Evolutionary conservation across 1,140 invertebrate species (phyloP).

Genomic region (Asbolus verrucosus): DNA sequence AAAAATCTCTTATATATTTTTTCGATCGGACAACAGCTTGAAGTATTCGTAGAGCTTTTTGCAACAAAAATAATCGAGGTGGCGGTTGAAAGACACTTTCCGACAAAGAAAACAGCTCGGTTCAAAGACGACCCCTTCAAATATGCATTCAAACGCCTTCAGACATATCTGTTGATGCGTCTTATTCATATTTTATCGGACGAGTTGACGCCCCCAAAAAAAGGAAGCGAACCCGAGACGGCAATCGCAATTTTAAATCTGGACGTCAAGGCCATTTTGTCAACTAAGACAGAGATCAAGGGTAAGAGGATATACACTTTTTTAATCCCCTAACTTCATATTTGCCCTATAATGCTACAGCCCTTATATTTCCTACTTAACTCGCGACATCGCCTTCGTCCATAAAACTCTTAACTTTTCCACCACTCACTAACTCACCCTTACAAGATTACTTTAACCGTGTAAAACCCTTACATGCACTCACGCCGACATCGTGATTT

Average conservation of each 20-base stretch:
- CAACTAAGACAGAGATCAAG: not conserved
- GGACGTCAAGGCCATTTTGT: conserved; percentile 13
- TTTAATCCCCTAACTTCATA: conserved; percentile 42
- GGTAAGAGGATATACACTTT: conserved; percentile 26
- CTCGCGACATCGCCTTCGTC: conserved; percentile 4
- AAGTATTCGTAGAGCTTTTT: no score
- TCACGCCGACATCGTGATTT: not conserved
- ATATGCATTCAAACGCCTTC: conserved; percentile 8
- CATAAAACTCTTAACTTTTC: conserved; percentile 36
- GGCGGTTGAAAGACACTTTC: conserved; percentile 2
- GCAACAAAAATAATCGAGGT: not conserved
- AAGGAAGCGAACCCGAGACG: not conserved
- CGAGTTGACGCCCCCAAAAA: not conserved
- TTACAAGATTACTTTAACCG: conserved; percentile 31
- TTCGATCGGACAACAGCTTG: no score
- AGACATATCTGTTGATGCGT: conserved; percentile 10
- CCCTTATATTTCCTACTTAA: conserved; percentile 37
- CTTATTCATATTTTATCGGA: conserved; percentile 7
- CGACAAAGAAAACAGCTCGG: not conserved
- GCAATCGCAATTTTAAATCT: not conserved
- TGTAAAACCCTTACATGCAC: conserved; percentile 36
- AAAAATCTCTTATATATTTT: not conserved
- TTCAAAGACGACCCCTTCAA: conserved; percentile 1
- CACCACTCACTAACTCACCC: conserved; percentile 21
- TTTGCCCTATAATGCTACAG: conserved; percentile 14